Conservation (phyloP, 2,888 invertebrate genomes). For the Pristionchus exspectatus region DNA sequence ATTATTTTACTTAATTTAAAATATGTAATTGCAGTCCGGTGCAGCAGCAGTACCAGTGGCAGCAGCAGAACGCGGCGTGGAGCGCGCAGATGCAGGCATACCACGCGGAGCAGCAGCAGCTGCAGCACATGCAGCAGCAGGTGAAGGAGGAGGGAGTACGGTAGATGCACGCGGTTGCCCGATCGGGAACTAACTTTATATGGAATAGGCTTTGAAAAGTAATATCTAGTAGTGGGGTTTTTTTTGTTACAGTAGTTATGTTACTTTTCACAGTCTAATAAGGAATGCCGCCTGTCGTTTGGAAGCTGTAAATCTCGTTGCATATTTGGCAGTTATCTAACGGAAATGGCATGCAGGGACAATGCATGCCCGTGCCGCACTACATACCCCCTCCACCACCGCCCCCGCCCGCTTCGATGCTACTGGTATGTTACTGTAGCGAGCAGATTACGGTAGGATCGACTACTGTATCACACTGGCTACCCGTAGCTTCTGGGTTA, state of each 20-base stretch:
- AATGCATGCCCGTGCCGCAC: background rate
- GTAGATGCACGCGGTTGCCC: background rate
- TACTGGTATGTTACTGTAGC: background rate
- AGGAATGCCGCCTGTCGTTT: no score
- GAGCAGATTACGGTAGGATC: background rate
- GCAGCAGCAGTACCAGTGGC: background rate
- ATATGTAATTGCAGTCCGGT: background rate
- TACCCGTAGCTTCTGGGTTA: background rate
- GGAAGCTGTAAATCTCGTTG: no score
- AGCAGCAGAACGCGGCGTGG: slow-evolving; percentile 6
- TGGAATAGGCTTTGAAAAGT: no score
- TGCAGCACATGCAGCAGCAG: background rate
- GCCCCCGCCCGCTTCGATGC: background rate
- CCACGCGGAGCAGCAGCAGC: background rate
- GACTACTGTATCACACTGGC: background rate
- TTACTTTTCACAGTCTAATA: no score
- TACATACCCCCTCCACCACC: slow-evolving; percentile 3
- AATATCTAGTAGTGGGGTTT: no score
- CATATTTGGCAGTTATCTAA: no score
- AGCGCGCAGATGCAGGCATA: background rate
- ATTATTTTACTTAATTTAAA: no score
- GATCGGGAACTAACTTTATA: background rate
- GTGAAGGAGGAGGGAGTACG: background rate
- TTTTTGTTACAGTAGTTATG: no score
- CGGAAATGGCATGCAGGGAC: background rate